Evolutionary conservation across 2,888 invertebrate genomes (phyloP), one percentile per base, ranked within the genome.

Genomic region (Chloroclystis v-ata): DNA sequence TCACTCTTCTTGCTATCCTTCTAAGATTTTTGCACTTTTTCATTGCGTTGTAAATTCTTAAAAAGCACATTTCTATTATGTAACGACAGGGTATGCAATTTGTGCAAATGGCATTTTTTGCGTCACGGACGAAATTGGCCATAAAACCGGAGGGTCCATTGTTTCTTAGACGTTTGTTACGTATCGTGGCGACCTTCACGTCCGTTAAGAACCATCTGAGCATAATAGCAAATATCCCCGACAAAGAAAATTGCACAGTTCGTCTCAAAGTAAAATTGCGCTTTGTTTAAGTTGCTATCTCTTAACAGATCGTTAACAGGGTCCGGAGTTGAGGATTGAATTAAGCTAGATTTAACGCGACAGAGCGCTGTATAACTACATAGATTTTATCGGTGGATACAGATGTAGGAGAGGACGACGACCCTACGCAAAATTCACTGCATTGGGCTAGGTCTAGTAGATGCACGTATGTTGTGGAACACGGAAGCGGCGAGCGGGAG

Each of bases 341-440:
- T 69, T 69, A 70, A 62, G 61, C 61, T 55, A 63, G 69, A 70
- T 70, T 69, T 67, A 72, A 67, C 63, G 64, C 60, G 52, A 65
- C 65, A 60, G 49, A 54, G 58, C 58, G 47, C 55, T 54, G 59
- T 60, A 50, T 50, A 16, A 16, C 32, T 16, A 56, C 52, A 56
- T 58, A 57, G 51, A 54, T 56, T 52, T 59, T 47, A 54, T 67
- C 57, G 63, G 59, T 54, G 43, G 61, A 59, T 73, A 74, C 67
- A 72, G 73, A 72, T 74, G 65, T 77, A 72, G 60, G 61, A 59
- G 74, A 81, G 87, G 82, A 79, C 87, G 76, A 78, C 75, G 87
- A 89, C 82, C 89, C 82, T 84, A 89, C 89, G 86, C 88, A 88
- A 89, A 89, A 87, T 88, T 87, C 84, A 73, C 86, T 86, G 88